Evolutionary conservation across 1,140 invertebrate genomes (phyloP).

Genomic region (Holcopasites calliopsidis): DNA sequence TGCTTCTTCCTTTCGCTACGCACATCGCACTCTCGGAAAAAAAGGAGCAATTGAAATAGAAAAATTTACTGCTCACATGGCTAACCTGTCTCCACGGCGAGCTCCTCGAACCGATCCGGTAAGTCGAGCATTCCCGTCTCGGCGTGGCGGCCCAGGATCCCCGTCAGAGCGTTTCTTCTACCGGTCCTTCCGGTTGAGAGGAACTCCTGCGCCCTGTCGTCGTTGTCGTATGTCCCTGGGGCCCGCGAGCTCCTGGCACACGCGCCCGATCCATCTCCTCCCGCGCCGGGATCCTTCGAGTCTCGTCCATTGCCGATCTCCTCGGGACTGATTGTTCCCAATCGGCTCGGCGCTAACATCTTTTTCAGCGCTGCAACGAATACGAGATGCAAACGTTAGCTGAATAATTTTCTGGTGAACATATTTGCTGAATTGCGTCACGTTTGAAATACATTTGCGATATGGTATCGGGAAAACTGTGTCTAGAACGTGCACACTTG

Average conservation of each 20-base stretch:
- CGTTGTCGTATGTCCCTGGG: slow-evolving; percentile 64
- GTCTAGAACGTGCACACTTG: too few species aligned
- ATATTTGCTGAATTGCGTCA: too few species aligned
- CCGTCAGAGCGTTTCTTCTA: slow-evolving; percentile 88
- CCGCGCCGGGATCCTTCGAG: slow-evolving; percentile 2
- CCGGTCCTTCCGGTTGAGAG: slow-evolving; percentile 88
- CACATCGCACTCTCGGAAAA: not conserved
- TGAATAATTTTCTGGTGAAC: too few species aligned
- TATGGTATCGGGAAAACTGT: too few species aligned
- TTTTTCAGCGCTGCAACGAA: slow-evolving; percentile 67
- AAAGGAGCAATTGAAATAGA: not conserved
- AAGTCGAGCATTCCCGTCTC: slow-evolving; percentile 85
- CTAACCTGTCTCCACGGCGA: slow-evolving; percentile 78
- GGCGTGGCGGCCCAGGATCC: slow-evolving; percentile 85
- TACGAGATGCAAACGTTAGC: too few species aligned
- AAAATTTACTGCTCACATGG: not conserved
- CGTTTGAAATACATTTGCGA: too few species aligned
- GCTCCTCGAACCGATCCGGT: slow-evolving; percentile 84
- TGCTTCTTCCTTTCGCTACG: not conserved
- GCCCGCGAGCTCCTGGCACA: slow-evolving; percentile 22
- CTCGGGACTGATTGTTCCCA: slow-evolving; percentile 72
- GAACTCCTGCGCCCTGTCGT: slow-evolving; percentile 83
- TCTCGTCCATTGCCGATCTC: slow-evolving; percentile 69
- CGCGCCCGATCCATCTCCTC: slow-evolving; percentile 58
- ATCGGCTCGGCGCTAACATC: slow-evolving; percentile 73